A percentile compares a stretch with the other conserved stretches of the same genome.
Evolutionary conservation across 2,113 vertebrate species (phyloP).

Genomic region (Eolophus roseicapilla): DNA sequence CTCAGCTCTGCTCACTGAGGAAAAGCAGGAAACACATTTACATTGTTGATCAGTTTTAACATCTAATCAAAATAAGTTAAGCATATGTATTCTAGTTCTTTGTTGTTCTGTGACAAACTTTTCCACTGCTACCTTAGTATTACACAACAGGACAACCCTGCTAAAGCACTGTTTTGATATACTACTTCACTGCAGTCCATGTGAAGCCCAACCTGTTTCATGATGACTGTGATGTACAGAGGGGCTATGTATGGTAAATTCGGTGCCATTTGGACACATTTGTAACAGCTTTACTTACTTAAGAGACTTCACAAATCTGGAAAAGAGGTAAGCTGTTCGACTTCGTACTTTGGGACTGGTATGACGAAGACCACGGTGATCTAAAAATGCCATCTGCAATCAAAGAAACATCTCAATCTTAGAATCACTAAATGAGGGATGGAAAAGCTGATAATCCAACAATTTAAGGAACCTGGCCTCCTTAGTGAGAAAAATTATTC

Average conservation of each 20-base stretch:
- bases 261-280: background rate
- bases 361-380: slow-evolving; percentile 94
- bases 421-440: background rate
- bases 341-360: slow-evolving; percentile 94
- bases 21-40: background rate
- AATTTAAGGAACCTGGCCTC: background rate
- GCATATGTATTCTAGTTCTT: background rate
- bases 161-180: background rate
- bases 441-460: background rate
- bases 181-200: background rate
- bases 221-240: background rate
- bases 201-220: background rate
- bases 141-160: background rate
- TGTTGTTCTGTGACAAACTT: background rate
- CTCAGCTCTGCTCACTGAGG: background rate
- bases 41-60: background rate
- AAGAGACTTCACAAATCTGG: slow-evolving; percentile 95
- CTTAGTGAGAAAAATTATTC: background rate
- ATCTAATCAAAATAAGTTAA: background rate
- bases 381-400: slow-evolving; percentile 95
- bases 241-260: background rate
- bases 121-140: background rate
- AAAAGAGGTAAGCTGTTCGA: slow-evolving; percentile 93
- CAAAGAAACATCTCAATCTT: slow-evolving; percentile 2
- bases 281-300: slow-evolving; percentile 82